These are phyloP conservation scores for Calliphora vomitoria DNA, from an alignment of 2,888 invertebrate genomes.

Conservation along the genomic window DNA sequence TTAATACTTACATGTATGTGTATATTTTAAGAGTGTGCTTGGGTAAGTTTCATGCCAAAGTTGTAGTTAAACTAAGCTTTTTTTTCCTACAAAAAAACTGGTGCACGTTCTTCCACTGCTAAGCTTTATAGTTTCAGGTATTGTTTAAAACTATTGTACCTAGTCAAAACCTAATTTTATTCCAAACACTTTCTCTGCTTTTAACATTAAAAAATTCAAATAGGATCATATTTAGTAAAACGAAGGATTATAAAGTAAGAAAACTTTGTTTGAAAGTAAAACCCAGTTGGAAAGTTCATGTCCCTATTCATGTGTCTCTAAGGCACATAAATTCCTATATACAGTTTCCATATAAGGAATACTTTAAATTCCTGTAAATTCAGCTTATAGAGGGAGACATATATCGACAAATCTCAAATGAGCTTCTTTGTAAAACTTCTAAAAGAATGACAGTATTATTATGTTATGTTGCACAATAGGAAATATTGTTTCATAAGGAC, in stretches of 20 bases:
- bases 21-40: too few species aligned
- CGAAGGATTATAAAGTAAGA: slow-evolving; percentile 25
- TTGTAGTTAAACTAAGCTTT: slow-evolving; percentile 44
- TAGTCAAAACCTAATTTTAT: slow-evolving; percentile 48
- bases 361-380: too few species aligned
- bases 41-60: slow-evolving; percentile 13
- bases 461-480: too few species aligned
- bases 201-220: slow-evolving; percentile 1
- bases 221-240: slow-evolving; percentile 21
- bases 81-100: slow-evolving; percentile 10
- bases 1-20: slow-evolving; percentile 28
- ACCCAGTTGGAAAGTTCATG: not conserved
- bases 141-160: slow-evolving; percentile 56
- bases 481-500: too few species aligned
- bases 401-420: too few species aligned
- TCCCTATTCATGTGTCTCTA: not conserved
- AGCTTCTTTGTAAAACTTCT: too few species aligned
- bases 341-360: too few species aligned
- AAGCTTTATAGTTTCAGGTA: slow-evolving; percentile 47
- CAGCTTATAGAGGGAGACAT: too few species aligned
- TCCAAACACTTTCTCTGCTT: slow-evolving; percentile 4
- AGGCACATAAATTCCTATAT: too few species aligned
- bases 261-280: not conserved
- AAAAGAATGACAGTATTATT: too few species aligned
- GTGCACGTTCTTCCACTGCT: slow-evolving; percentile 55